Base-by-base conservation (phyloP, 2,888 invertebrate species). In the Cryptophagus acutangulus region DNA sequence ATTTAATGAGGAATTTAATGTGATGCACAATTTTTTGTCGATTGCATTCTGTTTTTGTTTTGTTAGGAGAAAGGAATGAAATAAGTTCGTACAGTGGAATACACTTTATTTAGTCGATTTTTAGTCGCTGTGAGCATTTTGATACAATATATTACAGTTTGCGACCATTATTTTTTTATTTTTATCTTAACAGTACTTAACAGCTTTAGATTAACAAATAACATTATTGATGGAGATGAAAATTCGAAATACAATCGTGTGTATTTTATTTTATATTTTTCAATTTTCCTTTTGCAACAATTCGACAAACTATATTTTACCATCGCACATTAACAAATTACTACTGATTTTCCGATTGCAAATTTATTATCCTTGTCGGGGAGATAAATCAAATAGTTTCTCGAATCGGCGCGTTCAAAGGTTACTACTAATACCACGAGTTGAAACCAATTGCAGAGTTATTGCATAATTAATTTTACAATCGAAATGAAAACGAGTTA, bases 161-260 rank as follows among this genome's bases (percentile, higher is more conserved):
- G 70, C 69, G 69, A 69, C 69, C 63, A 26, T 26, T 26, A 12
- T 26, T 26, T 26, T 6, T 26, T 26, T 62, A 58, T 59, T 62
- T 52, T 58, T 49, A 49, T 61, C 67, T 69, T 70, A 70, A 70
- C 69, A 70, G 66, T 70, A 70, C 69, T 67, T 70, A 70, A 70
- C 69, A 70, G 70, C 67, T 53, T 68, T 66, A 69, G 63, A 61
- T 69, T 69, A 69, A 70, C 69, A 69, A 70, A 69, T 69, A 69
- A 70, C 69, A 70, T 69, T 68, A 63, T 66, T 31, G 62, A 66
- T 69, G 66, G 62, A 67, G 66, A 66, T 68, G 69, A 68, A 55
- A 66, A 64, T 61, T 64, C 58, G 61, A 62, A 67, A 63, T 65
- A 64, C 64, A 65, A 60, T 61, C 59, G 57, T 53, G 56, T 61